Conservation (phyloP, 2,888 invertebrate species). For the Mamestra brassicae region DNA sequence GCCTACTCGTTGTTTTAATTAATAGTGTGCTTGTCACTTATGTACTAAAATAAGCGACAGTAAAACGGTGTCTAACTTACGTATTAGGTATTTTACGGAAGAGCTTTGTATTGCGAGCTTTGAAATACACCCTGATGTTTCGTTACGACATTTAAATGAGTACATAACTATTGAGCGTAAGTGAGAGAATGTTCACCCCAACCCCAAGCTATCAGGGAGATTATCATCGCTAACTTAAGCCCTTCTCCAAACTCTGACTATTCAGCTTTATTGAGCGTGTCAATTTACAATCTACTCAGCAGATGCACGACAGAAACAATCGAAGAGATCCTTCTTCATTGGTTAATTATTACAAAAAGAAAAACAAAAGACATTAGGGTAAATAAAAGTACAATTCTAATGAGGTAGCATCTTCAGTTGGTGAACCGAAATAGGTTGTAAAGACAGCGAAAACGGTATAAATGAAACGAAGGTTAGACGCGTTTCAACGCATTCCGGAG, state of each 20-base stretch:
- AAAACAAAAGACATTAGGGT: background rate
- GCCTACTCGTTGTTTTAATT: slow-evolving; percentile 25
- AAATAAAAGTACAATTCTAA: slow-evolving; percentile 20
- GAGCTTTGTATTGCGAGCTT: background rate
- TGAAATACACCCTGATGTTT: slow-evolving; percentile 24
- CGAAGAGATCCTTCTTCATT: slow-evolving; percentile 5
- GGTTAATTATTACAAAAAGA: background rate
- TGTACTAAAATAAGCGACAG: background rate
- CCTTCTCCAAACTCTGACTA: slow-evolving; percentile 75
- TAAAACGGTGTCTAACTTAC: background rate
- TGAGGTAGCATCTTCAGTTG: slow-evolving; percentile 29
- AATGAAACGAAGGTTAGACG: slow-evolving; percentile 85
- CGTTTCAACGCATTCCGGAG: slow-evolving; percentile 81
- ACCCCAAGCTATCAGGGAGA: slow-evolving; percentile 72
- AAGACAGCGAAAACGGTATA: slow-evolving; percentile 79
- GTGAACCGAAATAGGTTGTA: slow-evolving; percentile 64
- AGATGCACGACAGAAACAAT: slow-evolving; percentile 66
- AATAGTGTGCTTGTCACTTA: slow-evolving; percentile 9
- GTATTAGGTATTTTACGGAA: background rate
- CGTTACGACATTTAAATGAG: slow-evolving; percentile 44
- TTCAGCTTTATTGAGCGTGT: slow-evolving; percentile 71
- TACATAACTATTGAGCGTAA: slow-evolving; percentile 49
- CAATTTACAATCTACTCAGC: slow-evolving; percentile 76
- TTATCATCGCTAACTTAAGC: slow-evolving; percentile 75
- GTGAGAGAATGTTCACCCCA: slow-evolving; percentile 62